Evolutionary conservation across 2,888 invertebrate species (phyloP), one percentile per base, ranked within the genome.

Genomic region (Drosophila paranaensis): DNA sequence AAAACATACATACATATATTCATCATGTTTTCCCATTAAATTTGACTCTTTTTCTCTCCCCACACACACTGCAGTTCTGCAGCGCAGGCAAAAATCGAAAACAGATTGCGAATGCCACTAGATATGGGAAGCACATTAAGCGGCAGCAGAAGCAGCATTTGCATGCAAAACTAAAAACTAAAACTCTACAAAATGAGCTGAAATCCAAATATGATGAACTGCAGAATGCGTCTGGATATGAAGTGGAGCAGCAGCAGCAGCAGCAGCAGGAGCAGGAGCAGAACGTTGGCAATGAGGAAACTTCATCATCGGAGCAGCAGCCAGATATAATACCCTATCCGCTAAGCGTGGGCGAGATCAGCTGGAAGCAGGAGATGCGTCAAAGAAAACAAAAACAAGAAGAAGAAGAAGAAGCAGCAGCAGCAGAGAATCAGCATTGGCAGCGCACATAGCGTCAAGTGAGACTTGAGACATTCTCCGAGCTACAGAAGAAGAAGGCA

Each of bases 321-420:
- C 91, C 91, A 53, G 91, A 91, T 71, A 91, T 91, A 27, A 91
- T 91, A 85, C 91, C 91, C 66, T 90, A 91, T 86, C 91, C 91
- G 48, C 74, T 90, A 45, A 71, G 87, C 60, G 82, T 88, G 63
- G 89, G 81, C 54, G 80, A 79, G 71, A 84, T 79, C 55, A 83
- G 78, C 66, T 88, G 71, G 89, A 77, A 68, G 60, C 77, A 77
- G 64, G 83, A 78, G 33, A 86, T 83, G 33, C 70, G 61, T 16
- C 79, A 76, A 13, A 61, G 75, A 55, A 82, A 58, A 46, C 48
- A 61, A 1, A 14, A 5, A n/a, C n/a, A n/a, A 27, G 27, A 27
- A 27, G 27, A 4, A 27, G 20, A 53, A 13, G 37, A 53, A 53
- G 45, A 20, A 20, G 16, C 4, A 20, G 42, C 50, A 48, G 39